Base-by-base conservation (phyloP, 2,888 invertebrate genomes). In the Hartigia nigra region DNA sequence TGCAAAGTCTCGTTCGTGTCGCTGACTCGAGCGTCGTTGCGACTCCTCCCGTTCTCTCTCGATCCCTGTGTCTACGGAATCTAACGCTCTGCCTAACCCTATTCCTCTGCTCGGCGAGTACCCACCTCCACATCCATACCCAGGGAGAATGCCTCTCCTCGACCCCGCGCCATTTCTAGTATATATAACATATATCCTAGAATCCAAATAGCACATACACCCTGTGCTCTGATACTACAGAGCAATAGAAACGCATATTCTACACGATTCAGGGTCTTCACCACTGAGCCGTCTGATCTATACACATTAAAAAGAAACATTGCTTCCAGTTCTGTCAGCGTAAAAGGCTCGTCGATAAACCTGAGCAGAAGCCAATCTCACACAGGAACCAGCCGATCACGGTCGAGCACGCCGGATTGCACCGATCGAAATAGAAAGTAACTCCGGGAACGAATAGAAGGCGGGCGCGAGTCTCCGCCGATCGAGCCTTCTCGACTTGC, bases 371-470 rank as follows among this genome's bases (percentile, higher is more conserved):
- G 55, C 55, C 72, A 32, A 72, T 32, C 72, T 32, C 32, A 32
- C 72, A 14, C 31, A 72, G 32, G 34, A 72, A 72, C 32, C 34
- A 72, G 72, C 72, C 72, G 72, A 72, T 72, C 72, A 72, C 72
- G 72, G 55, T 55, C 72, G 72, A 34, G 72, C 72, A 79, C 80
- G 81, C 81, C 84, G 84, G 84, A 84, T 86, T 84, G 86, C 82
- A 85, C 80, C 80, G 83, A 83, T 84, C 83, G 81, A 84, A 87
- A 87, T 87, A 86, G 88, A 88, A 87, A 88, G 87, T 86, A 85
- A 80, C 80, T 77, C 78, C 77, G 78, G 3, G 72, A 31, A 69
- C 31, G 32, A 32, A 74, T 69, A 34, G 37, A 35, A 69, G 74
- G 32, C 37, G 69, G 37, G 31, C 32, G 75, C 81, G 82, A 80